A percentile compares a stretch with the other conserved stretches of the same genome.
These are phyloP conservation scores for Urophycis tenuis DNA, from an alignment of 2,797 vertebrate species.

Conservation along the genomic window DNA sequence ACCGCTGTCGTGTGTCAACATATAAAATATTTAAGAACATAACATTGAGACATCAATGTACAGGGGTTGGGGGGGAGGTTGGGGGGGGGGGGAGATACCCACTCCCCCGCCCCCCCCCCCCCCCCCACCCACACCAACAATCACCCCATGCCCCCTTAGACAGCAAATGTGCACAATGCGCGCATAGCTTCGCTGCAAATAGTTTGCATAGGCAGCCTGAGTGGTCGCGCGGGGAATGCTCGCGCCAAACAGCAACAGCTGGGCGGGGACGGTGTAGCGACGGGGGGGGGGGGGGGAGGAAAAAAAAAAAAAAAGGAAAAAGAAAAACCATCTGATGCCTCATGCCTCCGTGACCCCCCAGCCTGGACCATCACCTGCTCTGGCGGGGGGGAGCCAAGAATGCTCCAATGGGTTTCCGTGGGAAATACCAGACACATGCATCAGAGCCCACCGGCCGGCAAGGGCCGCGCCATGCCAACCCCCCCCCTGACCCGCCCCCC, in stretches of 20 bases:
- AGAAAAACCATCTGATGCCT: slow-evolving; percentile 53
- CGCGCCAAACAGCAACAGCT: slow-evolving; percentile 64
- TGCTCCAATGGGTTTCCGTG: slow-evolving; percentile 61
- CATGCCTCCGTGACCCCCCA: slow-evolving; percentile 38
- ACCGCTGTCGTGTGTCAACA: neutral
- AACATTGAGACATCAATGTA: slow-evolving; percentile 49
- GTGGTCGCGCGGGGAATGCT: slow-evolving; percentile 59
- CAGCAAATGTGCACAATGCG: slow-evolving; percentile 62
- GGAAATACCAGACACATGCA: slow-evolving; percentile 63
- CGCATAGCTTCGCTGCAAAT: slow-evolving; percentile 62
- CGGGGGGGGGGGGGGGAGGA: too few relatives aligned
- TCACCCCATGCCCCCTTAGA: slow-evolving; percentile 37
- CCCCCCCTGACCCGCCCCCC: too few relatives aligned
- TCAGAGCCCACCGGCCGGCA: slow-evolving; percentile 38
- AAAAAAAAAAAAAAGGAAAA: neutral
- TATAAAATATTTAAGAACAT: slow-evolving; percentile 16
- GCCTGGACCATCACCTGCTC: slow-evolving; percentile 68
- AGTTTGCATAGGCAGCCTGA: slow-evolving; percentile 62
- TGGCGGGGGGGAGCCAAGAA: slow-evolving; percentile 43
- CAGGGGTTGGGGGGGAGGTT: too few relatives aligned
- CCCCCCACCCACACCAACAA: slow-evolving; percentile 14
- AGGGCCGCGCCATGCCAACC: slow-evolving; percentile 36
- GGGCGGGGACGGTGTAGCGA: slow-evolving; percentile 38
- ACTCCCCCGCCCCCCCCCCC: neutral
- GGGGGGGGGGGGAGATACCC: neutral